A percentile compares a stretch with the other conserved stretches of the same genome.
These are phyloP conservation scores for Cydia splendana DNA, from an alignment of 1,140 invertebrate genomes.

Conservation along the genomic window DNA sequence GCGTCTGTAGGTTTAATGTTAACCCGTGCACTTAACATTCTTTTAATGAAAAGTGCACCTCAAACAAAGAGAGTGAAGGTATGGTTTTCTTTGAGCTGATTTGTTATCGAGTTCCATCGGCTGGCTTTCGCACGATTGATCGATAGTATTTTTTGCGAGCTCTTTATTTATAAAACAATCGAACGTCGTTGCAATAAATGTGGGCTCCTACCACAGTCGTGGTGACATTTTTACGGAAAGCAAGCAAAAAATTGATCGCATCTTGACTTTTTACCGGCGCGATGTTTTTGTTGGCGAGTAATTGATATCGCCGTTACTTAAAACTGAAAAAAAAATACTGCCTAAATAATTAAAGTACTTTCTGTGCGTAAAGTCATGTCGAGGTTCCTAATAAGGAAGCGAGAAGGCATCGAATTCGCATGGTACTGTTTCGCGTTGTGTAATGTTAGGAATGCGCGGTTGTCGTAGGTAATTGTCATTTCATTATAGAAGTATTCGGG, in stretches of 20 bases:
- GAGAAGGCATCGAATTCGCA: slow-evolving; percentile 18
- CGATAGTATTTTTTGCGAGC: slow-evolving; percentile 77
- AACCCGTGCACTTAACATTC: slow-evolving; percentile 47
- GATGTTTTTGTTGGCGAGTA: slow-evolving; percentile 5
- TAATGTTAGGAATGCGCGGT: slow-evolving; percentile 51
- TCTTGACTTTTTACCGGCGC: background rate
- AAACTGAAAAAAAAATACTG: background rate
- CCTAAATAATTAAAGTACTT: background rate
- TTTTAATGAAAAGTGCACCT: slow-evolving; percentile 52
- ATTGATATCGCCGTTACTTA: slow-evolving; percentile 26
- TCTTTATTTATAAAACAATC: slow-evolving; percentile 79
- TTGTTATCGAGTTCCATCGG: slow-evolving; percentile 64
- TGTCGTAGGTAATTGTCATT: slow-evolving; percentile 74
- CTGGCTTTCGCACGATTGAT: slow-evolving; percentile 78
- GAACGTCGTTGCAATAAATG: slow-evolving; percentile 73
- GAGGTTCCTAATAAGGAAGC: background rate
- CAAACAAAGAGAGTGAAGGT: slow-evolving; percentile 50
- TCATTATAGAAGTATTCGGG: slow-evolving; percentile 76
- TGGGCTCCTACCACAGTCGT: slow-evolving; percentile 67
- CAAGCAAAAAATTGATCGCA: slow-evolving; percentile 36
- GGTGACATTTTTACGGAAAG: slow-evolving; percentile 51
- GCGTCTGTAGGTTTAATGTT: slow-evolving; percentile 36
- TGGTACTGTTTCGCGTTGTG: slow-evolving; percentile 21
- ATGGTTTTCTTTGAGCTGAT: slow-evolving; percentile 41
- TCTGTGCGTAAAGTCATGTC: background rate